Evolutionary conservation across 2,113 vertebrate genomes (phyloP).

Genomic region (Ellobius talpinus): DNA sequence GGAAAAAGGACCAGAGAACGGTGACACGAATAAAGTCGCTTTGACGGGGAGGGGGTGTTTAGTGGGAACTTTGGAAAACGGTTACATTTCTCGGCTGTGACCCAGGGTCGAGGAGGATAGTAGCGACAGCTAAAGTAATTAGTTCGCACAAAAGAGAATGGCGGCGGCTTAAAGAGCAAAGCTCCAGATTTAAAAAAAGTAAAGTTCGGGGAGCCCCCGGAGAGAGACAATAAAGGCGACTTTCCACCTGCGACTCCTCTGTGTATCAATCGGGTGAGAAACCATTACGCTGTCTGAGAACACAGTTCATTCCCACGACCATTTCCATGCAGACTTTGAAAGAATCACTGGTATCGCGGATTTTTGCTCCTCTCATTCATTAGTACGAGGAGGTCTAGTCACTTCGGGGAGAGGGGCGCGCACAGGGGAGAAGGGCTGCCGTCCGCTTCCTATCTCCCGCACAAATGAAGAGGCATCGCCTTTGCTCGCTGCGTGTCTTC

Average conservation of each 20-base stretch:
- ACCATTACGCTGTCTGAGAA: background rate
- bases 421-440: background rate
- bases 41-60: too few species aligned
- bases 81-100: constrained; percentile 48
- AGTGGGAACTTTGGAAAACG: constrained; percentile 55
- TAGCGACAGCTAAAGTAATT: constrained; percentile 44
- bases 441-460: background rate
- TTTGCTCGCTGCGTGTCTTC: constrained; percentile 16
- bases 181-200: constrained; percentile 18
- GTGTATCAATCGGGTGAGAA: constrained; percentile 13
- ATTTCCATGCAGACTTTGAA: constrained; percentile 6
- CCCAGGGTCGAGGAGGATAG: background rate
- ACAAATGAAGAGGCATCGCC: background rate
- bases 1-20: background rate
- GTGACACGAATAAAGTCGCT: background rate
- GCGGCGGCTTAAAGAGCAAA: background rate
- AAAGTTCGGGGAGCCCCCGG: constrained; percentile 51
- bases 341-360: background rate
- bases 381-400: background rate
- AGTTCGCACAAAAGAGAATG: background rate
- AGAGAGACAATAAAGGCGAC: constrained; percentile 48
- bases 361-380: background rate
- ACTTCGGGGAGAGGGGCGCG: background rate
- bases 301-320: background rate
- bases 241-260: constrained; percentile 63